Percentiles rank a stretch among this genome's conserved stretches.
Evolutionary conservation across 1,140 invertebrate species (phyloP).

Genomic region (Tribolium madens): DNA sequence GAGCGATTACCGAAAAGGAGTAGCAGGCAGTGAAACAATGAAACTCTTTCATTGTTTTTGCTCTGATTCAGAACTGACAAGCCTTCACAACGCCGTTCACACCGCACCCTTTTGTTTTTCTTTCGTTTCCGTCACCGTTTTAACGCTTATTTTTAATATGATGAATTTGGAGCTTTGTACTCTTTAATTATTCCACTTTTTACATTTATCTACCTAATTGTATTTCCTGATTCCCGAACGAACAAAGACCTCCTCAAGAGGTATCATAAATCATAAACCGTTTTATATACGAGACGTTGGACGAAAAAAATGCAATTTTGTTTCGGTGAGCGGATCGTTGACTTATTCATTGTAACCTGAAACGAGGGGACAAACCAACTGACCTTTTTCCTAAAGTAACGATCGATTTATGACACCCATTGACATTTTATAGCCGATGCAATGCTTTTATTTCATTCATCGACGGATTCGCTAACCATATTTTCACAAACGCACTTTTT

Average conservation of each 20-base stretch:
- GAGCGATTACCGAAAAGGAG: conserved; percentile 61
- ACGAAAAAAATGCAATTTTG: conserved; percentile 61
- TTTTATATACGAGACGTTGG: conserved; percentile 59
- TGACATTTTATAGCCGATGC: conserved; percentile 49
- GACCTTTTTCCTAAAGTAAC: conserved; percentile 48
- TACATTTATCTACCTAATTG: conserved; percentile 67
- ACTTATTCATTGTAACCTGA: conserved; percentile 48
- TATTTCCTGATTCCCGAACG: conserved; percentile 61
- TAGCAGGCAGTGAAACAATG: conserved; percentile 61
- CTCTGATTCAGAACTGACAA: conserved; percentile 62
- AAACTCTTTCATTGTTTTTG: conserved; percentile 65
- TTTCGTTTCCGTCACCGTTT: conserved; percentile 64
- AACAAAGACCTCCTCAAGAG: conserved; percentile 62
- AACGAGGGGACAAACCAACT: conserved; percentile 19
- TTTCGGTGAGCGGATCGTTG: conserved; percentile 34
- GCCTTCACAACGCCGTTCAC: conserved; percentile 60
- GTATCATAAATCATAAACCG: conserved; percentile 62
- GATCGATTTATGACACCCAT: conserved; percentile 50
- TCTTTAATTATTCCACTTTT: conserved; percentile 66
- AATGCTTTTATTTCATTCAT: conserved; percentile 39
- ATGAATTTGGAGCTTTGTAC: conserved; percentile 66
- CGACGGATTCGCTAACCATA: conserved; percentile 35
- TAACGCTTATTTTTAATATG: conserved; percentile 66
- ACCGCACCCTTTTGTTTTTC: conserved; percentile 64
- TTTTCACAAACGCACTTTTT: neutral